Evolutionary conservation across 2,888 invertebrate genomes (phyloP), one percentile per base, ranked within the genome.

Genomic region (Phytoseiulus persimilis): DNA sequence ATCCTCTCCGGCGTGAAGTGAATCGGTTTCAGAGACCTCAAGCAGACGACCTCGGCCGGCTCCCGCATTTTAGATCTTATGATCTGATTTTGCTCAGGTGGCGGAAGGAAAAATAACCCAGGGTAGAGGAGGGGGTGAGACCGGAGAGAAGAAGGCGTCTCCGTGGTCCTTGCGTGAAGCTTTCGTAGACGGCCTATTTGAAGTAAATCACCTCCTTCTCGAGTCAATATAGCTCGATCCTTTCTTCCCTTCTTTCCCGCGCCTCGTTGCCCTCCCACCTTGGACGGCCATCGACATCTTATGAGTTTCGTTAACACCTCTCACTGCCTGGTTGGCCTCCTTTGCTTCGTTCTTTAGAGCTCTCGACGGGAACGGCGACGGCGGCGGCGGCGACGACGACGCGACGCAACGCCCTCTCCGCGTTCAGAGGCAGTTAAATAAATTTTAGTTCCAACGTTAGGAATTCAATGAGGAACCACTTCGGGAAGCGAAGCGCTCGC

Each of bases 191-290:
- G 65, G 65, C 65, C 65, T 65, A 65, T 65, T 65, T 65, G 84
- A 33, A 45, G 87, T 87, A 87, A 87, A 87, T 87, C 87, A 87
- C 87, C 87, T 87, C 87, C 87, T 87, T 87, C 87, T 87, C 87
- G 33, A 87, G 87, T 87, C 87, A 87, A 87, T 87, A 87, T 87
- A 33, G 39, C 33, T 87, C 87, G 32, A 45, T 87, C 45, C 87
- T 45, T 65, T 65, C 65, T 65, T 65, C 32, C 87, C 33, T 45
- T 87, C 87, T 33, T 45, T 33, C 87, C 33, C n/a, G 45, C 6
- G 87, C 39, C 87, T 87, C 87, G 87, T n/a, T 9, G 87, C 87
- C 87, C 87, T 33, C n/a, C 31, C 87, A 32, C 65, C 14, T 33
- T 6, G 32, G 87, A 87, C 87, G 87, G 6, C 45, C 32, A 87